Base-by-base conservation (phyloP, 2,113 vertebrate species). In the Petrocephalus microphthalmus region DNA sequence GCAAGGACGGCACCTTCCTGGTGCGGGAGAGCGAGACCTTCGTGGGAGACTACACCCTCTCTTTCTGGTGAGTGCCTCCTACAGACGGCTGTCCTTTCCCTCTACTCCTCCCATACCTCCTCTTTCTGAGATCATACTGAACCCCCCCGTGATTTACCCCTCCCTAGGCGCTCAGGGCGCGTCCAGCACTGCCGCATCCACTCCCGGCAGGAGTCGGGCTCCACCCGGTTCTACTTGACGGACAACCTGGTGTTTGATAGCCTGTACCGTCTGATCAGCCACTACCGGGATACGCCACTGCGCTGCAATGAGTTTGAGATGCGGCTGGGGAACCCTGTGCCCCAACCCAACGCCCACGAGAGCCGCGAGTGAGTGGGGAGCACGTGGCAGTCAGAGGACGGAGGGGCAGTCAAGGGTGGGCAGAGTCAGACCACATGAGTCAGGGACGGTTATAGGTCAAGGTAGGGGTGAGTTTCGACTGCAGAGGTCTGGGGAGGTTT, bases 291-390 rank as follows among this genome's bases (percentile, higher is more conserved):
- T 92, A 96, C 96, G 22, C 97, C 97, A 0, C 95, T 97, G 88
- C 96, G 97, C 92, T 97, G 96, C 94, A 97, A 97, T 0, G 96
- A 97, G 94, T 97, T 97, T 0, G 96, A 97, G 94, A 97, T 97
- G 97, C 93, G 96, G 78, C 95, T 97, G 90, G 95, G 95, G 0
- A 96, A 93, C 91, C 97, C 97, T 0, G 96, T 97, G 0, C 97
- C 97, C 0, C 96, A 97, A 7, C 97, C 97, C 90, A 97, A 97
- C 0, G 97, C 97, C 0, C 97, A 97, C 0, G 96, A 97, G 92
- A 97, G 96, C 95, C 93, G 96, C 93, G 97, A 97, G 96, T 97
- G 89, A 95, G 95, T 10, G 11, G 47, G 57, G 47, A 49, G 20
- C 85, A 47, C 19, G 7, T 5, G 33, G 42, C 33, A 49, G 42